These are phyloP conservation scores for Mylabris phalerata DNA, from an alignment of 1,140 invertebrate genomes.

Conservation along the genomic window DNA sequence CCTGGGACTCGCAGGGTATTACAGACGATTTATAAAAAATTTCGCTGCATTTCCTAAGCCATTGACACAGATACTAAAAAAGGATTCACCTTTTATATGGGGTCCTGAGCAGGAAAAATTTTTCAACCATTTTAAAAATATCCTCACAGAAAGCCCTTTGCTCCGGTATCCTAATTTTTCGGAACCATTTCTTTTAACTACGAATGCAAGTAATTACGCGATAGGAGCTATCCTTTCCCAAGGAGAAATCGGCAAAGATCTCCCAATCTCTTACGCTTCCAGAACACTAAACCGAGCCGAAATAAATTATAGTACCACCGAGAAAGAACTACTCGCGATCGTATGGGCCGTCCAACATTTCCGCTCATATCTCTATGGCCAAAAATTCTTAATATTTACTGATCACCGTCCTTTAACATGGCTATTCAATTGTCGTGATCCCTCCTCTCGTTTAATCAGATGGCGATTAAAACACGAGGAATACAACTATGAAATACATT, in stretches of 20 bases:
- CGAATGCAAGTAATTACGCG: slow-evolving; percentile 20
- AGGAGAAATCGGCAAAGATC: slow-evolving; percentile 16
- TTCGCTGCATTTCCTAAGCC: slow-evolving; percentile 5
- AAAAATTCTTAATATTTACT: slow-evolving; percentile 46
- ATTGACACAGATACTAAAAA: slow-evolving; percentile 14
- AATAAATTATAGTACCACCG: slow-evolving; percentile 42
- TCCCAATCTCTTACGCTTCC: slow-evolving; percentile 40
- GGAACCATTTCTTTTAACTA: slow-evolving; percentile 25
- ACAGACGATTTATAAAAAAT: slow-evolving; percentile 16
- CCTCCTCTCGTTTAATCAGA: slow-evolving; percentile 38
- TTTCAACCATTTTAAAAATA: slow-evolving; percentile 10
- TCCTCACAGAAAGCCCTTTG: slow-evolving; percentile 11
- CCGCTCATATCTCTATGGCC: slow-evolving; percentile 44
- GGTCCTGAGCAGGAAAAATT: not conserved
- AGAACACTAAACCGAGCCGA: slow-evolving; percentile 41
- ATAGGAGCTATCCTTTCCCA: slow-evolving; percentile 24
- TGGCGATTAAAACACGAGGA: slow-evolving; percentile 45
- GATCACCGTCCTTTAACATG: slow-evolving; percentile 48
- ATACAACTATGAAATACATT: slow-evolving; percentile 43
- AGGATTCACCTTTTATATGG: slow-evolving; percentile 3
- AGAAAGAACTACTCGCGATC: slow-evolving; percentile 40
- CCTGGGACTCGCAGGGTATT: slow-evolving; percentile 22
- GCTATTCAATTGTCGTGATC: slow-evolving; percentile 45
- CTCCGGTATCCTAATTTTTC: slow-evolving; percentile 29
- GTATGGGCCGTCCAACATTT: slow-evolving; percentile 45